phyloP scores from a whole-genome alignment of 2,888 invertebrate genomes.

The Coelinius sp. region DNA sequence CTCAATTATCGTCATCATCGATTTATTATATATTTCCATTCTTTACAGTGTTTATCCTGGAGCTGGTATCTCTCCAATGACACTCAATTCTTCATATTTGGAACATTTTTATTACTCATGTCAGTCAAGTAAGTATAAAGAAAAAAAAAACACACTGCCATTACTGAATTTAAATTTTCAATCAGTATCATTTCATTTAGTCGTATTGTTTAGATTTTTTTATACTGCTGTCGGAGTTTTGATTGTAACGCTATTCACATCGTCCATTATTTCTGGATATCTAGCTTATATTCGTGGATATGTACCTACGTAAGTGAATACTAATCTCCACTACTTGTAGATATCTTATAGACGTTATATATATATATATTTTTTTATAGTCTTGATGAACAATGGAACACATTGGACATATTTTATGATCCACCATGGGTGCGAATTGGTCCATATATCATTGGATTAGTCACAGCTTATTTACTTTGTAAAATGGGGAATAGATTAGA shows the following conservation, averaged over 20 bases:
- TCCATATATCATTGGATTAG: conserved; percentile 70
- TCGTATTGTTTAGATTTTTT: conserved; percentile 63
- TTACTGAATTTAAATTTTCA: background rate
- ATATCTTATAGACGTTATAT: too few relatives aligned
- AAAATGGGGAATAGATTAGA: conserved; percentile 59
- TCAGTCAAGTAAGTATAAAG: conserved; percentile 68
- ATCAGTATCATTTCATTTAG: too few relatives aligned
- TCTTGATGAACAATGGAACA: conserved; percentile 67
- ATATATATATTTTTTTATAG: too few relatives aligned
- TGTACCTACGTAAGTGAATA: conserved; percentile 70
- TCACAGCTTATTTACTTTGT: conserved; percentile 70
- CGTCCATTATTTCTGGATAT: conserved; percentile 64
- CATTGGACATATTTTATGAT: conserved; percentile 68
- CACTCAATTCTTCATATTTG: conserved; percentile 71
- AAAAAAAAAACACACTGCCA: background rate
- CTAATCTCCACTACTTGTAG: too few relatives aligned
- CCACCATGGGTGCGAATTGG: conserved; percentile 68
- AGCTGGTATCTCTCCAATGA: conserved; percentile 73
- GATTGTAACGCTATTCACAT: conserved; percentile 59
- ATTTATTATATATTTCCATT: background rate
- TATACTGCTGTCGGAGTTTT: conserved; percentile 61
- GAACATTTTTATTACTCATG: conserved; percentile 66
- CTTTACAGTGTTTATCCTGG: conserved; percentile 71
- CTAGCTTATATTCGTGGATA: conserved; percentile 67
- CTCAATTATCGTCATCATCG: too few relatives aligned